Evolutionary conservation across 2,113 vertebrate genomes (phyloP), one percentile per base, ranked within the genome.

Genomic region (Pogonocichla stellata): DNA sequence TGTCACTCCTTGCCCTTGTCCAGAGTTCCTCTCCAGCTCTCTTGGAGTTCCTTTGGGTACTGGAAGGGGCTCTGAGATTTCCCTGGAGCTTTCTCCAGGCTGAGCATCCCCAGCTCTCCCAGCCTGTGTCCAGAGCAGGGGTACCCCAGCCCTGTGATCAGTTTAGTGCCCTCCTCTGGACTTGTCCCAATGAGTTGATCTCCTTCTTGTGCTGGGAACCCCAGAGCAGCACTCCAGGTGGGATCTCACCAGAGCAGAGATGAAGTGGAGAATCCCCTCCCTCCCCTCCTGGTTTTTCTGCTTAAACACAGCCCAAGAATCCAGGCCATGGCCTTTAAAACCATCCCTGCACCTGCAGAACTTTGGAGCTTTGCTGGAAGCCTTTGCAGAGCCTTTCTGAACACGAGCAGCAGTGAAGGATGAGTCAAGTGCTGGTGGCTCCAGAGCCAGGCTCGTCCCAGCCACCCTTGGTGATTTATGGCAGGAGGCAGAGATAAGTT

Each of bases 141-240:
- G 15, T 4, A 5, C 12, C 19, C 31, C 31, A 74, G 53, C 38
- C 28, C 43, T 38, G 19, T 28, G 12, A 45, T 16, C 15, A 6
- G 3, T 26, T 88, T 5, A 24, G 60, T 29, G 38, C 3, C n/a
- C 47, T 60, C 31, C 38, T 75, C 47, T 69, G 47, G 54, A 31
- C 5, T 47, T 5, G 1, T n/a, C 20, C 69, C 24, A 40, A 4
- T 0, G 3, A 12, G 0, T 2, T 40, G 29, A 53, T 34, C 38
- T 47, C n/a, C 8, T 9, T 67, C 54, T 20, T 19, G 17, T 54
- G 40, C 25, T 69, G 62, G 14, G 47, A 34, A 15, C 4, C 38
- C 86, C 69, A 40, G 45, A 25, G 16, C 28, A 58, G 53, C 19
- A 20, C 8, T 60, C 53, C 8, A 8, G 70, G 24, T 47, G 61